Evolutionary conservation across 2,888 invertebrate species (phyloP).

Genomic region (Panorpa germanica): DNA sequence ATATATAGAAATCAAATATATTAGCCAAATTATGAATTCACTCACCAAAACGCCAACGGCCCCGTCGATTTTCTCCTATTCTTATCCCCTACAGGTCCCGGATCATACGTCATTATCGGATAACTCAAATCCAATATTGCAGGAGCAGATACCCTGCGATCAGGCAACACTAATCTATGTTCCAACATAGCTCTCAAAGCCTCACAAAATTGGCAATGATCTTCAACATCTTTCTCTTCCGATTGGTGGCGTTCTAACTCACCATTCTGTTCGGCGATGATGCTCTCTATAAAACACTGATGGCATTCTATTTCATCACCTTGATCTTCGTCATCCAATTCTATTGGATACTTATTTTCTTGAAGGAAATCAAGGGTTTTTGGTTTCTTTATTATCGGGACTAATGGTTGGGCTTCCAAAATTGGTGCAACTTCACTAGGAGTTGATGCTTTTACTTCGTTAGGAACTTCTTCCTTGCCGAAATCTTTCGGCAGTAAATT

Average conservation of each 20-base stretch:
- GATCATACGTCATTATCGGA: conserved; percentile 23
- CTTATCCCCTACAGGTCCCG: conserved; percentile 25
- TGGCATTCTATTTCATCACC: conserved; percentile 19
- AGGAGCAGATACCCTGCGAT: conserved; percentile 34
- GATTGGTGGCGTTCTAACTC: neutral
- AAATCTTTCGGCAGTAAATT: no score
- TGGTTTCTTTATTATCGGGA: no score
- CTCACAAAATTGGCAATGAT: conserved; percentile 26
- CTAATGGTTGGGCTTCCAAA: no score
- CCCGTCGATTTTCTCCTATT: conserved; percentile 34
- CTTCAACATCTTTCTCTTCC: neutral
- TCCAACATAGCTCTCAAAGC: conserved; percentile 29
- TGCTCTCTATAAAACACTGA: conserved; percentile 30
- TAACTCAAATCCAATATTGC: conserved; percentile 28
- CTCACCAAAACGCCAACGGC: conserved; percentile 25
- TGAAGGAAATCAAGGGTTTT: no score
- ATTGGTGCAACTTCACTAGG: no score
- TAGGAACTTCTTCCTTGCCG: no score
- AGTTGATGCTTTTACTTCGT: no score
- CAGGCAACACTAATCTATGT: conserved; percentile 23
- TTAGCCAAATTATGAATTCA: conserved; percentile 14
- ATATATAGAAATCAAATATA: neutral
- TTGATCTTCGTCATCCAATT: conserved; percentile 4
- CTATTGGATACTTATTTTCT: conserved; percentile 5
- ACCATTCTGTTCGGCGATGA: neutral